These are phyloP conservation scores for Drosophila pegasa DNA, from an alignment of 2,888 invertebrate species.

Conservation along the genomic window DNA sequence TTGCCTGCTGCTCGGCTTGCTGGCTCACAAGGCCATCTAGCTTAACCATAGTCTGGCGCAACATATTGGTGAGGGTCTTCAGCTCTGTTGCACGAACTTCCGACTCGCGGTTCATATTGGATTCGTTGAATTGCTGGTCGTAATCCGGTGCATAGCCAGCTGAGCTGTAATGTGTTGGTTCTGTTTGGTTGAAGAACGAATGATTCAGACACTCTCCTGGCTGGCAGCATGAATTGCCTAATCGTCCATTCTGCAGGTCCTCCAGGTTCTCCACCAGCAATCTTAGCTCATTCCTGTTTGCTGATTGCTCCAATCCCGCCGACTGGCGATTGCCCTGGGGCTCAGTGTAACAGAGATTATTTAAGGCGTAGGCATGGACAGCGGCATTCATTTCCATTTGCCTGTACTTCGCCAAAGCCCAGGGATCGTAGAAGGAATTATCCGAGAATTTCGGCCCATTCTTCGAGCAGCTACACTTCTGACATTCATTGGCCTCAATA, in stretches of 20 bases:
- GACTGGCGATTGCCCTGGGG: background rate
- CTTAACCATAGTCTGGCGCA: conserved; percentile 44
- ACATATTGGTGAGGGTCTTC: conserved; percentile 23
- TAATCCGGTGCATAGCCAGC: background rate
- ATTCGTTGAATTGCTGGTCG: background rate
- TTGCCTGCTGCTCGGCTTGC: conserved; percentile 12
- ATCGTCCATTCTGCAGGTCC: background rate
- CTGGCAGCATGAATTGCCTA: background rate
- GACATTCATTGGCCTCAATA: conserved; percentile 33
- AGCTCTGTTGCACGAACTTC: background rate
- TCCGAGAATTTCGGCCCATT: background rate
- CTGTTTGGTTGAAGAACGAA: background rate
- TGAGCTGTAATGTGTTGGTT: background rate
- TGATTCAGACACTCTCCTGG: background rate
- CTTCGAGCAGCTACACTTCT: background rate
- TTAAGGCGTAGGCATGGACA: conserved; percentile 2
- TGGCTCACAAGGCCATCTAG: conserved; percentile 41
- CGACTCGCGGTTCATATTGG: background rate
- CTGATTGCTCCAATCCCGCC: background rate
- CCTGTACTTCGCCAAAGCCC: background rate
- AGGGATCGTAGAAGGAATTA: background rate
- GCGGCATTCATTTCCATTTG: conserved; percentile 8
- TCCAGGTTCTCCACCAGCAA: conserved; percentile 11
- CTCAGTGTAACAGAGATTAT: background rate
- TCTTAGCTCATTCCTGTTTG: background rate